These are phyloP conservation scores for Anolis apletophallus DNA, from an alignment of 2,797 vertebrate species.

Conservation along the genomic window DNA sequence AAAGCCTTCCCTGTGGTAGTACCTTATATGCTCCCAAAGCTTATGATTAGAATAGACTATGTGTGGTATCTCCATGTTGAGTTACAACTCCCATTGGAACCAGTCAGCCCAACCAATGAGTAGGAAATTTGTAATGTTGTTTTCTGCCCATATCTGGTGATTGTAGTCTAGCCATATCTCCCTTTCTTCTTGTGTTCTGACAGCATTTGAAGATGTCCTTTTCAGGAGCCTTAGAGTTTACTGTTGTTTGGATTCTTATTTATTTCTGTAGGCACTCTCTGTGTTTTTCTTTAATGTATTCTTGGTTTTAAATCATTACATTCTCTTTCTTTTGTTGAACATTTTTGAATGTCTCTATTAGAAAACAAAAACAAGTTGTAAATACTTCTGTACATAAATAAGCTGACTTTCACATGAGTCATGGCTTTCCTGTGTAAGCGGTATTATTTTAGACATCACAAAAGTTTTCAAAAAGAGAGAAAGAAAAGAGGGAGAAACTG, in stretches of 20 bases:
- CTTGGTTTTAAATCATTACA: neutral
- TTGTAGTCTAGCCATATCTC: neutral
- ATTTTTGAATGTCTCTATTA: neutral
- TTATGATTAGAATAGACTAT: neutral
- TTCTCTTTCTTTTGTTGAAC: neutral
- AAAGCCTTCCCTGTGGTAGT: neutral
- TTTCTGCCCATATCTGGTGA: neutral
- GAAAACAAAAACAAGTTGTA: neutral
- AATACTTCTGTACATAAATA: neutral
- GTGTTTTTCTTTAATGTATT: neutral
- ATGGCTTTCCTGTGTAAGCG: neutral
- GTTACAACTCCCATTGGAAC: neutral
- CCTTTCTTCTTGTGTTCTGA: neutral
- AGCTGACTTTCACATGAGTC: neutral
- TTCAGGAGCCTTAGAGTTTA: neutral
- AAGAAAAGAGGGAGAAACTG: slow-evolving; percentile 7
- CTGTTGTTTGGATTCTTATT: neutral
- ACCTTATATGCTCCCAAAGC: neutral
- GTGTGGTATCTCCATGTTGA: neutral
- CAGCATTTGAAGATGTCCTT: neutral
- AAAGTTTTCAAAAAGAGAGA: neutral
- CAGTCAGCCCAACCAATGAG: neutral
- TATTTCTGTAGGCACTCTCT: neutral
- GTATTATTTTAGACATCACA: neutral
- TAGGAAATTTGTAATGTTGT: neutral